These are phyloP conservation scores for Rhabdomys dilectus DNA, from an alignment of 2,113 vertebrate genomes.

Conservation along the genomic window DNA sequence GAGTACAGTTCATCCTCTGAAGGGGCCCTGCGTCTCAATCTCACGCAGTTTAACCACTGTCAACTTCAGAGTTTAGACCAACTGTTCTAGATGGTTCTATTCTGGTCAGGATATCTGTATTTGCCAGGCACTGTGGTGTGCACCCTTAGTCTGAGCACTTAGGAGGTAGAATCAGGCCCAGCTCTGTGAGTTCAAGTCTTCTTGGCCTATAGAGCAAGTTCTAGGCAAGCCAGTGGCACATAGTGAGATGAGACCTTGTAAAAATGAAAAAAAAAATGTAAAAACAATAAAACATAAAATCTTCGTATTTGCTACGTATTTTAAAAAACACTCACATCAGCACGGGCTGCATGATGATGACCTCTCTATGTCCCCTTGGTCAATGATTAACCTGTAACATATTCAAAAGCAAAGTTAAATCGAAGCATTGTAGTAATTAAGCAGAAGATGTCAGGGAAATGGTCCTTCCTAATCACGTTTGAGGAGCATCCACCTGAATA, in stretches of 20 bases:
- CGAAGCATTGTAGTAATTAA: constrained; percentile 54
- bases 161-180: not conserved
- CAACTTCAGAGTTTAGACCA: not conserved
- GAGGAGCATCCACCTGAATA: constrained; percentile 62
- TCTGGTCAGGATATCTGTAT: not conserved
- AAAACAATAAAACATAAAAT: not conserved
- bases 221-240: not conserved
- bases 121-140: not conserved
- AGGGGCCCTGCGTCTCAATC: constrained; percentile 42
- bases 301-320: not conserved
- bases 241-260: not conserved
- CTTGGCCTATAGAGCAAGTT: not conserved
- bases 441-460: constrained; percentile 29
- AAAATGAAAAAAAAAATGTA: not conserved
- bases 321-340: not conserved
- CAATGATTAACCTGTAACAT: constrained; percentile 75
- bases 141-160: not conserved
- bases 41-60: constrained; percentile 16
- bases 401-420: constrained; percentile 79
- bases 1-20: constrained; percentile 36
- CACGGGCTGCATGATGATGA: not conserved
- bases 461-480: constrained; percentile 67
- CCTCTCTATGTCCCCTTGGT: not conserved
- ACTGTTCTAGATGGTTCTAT: constrained; percentile 51
- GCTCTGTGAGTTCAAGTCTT: not conserved